phyloP scores from a whole-genome alignment of 2,797 vertebrate genomes.

The Fistularia tabacaria region DNA sequence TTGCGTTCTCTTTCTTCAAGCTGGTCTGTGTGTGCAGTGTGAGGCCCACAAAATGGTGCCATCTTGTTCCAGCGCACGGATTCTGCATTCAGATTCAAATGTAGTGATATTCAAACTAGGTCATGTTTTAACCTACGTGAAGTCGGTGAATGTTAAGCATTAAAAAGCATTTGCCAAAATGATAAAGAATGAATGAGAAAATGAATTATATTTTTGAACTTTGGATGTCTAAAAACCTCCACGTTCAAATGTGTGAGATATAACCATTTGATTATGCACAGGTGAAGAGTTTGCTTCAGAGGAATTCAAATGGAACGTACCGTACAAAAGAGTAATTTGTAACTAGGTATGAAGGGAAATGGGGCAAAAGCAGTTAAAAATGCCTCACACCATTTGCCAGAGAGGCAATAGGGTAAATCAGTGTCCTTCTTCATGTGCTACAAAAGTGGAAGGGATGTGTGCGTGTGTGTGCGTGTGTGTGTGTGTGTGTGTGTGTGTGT shows the following conservation, averaged over 20 bases:
- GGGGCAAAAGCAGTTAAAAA: slow-evolving; percentile 5
- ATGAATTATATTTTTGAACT: slow-evolving; percentile 23
- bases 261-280: slow-evolving; percentile 33
- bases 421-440: not conserved
- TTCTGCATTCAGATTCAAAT: too few relatives aligned
- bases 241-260: slow-evolving; percentile 25
- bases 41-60: too few relatives aligned
- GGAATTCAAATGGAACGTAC: slow-evolving; percentile 24
- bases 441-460: slow-evolving; percentile 15
- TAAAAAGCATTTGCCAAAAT: too few relatives aligned
- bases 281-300: slow-evolving; percentile 14
- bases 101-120: too few relatives aligned
- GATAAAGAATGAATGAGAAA: slow-evolving; percentile 9
- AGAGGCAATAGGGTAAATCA: slow-evolving; percentile 15
- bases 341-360: slow-evolving; percentile 16
- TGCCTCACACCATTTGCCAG: slow-evolving; percentile 13
- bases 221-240: slow-evolving; percentile 35
- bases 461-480: too few relatives aligned
- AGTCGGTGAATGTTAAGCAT: too few relatives aligned
- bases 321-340: slow-evolving; percentile 26
- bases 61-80: too few relatives aligned
- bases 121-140: too few relatives aligned
- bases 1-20: too few relatives aligned
- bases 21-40: too few relatives aligned
- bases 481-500: too few relatives aligned